Base-by-base conservation (phyloP, 2,888 invertebrate genomes). In the Diachrysia chrysitis region DNA sequence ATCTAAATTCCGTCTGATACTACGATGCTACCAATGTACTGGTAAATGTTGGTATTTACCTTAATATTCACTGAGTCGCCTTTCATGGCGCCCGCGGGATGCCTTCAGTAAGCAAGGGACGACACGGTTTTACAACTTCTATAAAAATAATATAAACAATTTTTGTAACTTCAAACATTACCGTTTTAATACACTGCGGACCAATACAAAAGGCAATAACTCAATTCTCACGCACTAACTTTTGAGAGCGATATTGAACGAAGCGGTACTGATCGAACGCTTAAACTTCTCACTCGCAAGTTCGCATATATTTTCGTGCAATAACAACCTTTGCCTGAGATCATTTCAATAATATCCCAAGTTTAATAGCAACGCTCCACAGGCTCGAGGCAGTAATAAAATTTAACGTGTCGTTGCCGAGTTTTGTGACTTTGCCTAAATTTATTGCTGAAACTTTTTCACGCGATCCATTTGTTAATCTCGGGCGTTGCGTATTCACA, bases 311-410 rank as follows among this genome's bases (percentile, higher is more conserved):
- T 86, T 87, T 87, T 83, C 84, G 65, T 82, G 85, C 74, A 86
- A 79, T 82, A 82, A 83, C 86, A 87, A 87, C 89, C 89, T 90
- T 90, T 90, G 91, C 90, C 89, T 87, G 89, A 84, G 89, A 92
- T 90, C 92, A 93, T 93, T 93, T 92, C 89, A 92, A 92, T 93
- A 92, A 93, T 93, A 92, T 89, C 82, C 90, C 84, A 92, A 93
- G 92, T 93, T 93, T 91, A 92, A 93, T 91, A 87, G 89, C 88
- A 80, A 87, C 86, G 86, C 82, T 86, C 83, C 81, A 72, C 77
- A 83, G 85, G 86, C 90, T 85, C 84, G 83, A 81, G 89, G 90
- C 89, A 80, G 87, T 87, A 91, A 92, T 93, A 93, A 93, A 93
- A 93, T 93, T 90, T 92, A 89, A 93, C 91, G 92, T 90, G 91